A percentile compares a stretch with the other conserved stretches of the same genome.
phyloP scores from a whole-genome alignment of 2,888 invertebrate species.

The Theretra japonica region DNA sequence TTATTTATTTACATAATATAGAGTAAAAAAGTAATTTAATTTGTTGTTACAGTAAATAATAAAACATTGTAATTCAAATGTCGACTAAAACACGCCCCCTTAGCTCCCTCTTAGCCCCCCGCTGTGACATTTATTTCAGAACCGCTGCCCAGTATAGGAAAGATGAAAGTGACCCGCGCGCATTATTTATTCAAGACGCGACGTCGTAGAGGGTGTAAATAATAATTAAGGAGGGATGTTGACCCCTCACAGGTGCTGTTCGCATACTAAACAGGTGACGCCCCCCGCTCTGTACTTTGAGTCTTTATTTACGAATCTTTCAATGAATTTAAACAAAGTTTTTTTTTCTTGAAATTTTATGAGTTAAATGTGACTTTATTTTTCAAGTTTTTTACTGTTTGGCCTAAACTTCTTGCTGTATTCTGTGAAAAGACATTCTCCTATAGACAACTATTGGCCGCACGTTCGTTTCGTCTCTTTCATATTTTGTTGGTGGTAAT shows the following conservation, averaged over 20 bases:
- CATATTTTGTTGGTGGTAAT: too few relatives aligned
- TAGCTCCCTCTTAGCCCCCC: not conserved
- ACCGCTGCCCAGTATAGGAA: constrained; percentile 22
- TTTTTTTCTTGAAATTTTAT: not conserved
- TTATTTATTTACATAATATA: too few relatives aligned
- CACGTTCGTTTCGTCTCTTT: too few relatives aligned
- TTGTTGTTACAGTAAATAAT: too few relatives aligned
- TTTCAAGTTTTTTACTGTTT: not conserved
- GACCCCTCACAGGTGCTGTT: constrained; percentile 33
- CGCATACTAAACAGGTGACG: constrained; percentile 32
- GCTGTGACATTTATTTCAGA: not conserved
- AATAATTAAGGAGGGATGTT: constrained; percentile 35
- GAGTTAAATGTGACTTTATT: not conserved
- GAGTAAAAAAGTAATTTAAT: too few relatives aligned
- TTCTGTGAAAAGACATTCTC: too few relatives aligned
- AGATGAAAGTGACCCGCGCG: constrained; percentile 31
- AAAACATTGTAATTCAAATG: too few relatives aligned
- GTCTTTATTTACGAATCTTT: constrained; percentile 11
- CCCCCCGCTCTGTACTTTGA: constrained; percentile 21
- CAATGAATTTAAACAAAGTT: constrained; percentile 7
- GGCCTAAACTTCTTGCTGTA: not conserved
- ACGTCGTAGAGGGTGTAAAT: constrained; percentile 33
- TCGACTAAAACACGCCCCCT: too few relatives aligned
- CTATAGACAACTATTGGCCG: too few relatives aligned
- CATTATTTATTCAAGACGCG: constrained; percentile 34